These are phyloP conservation scores for Scortum barcoo DNA, from an alignment of 2,113 vertebrate genomes.

Conservation along the genomic window DNA sequence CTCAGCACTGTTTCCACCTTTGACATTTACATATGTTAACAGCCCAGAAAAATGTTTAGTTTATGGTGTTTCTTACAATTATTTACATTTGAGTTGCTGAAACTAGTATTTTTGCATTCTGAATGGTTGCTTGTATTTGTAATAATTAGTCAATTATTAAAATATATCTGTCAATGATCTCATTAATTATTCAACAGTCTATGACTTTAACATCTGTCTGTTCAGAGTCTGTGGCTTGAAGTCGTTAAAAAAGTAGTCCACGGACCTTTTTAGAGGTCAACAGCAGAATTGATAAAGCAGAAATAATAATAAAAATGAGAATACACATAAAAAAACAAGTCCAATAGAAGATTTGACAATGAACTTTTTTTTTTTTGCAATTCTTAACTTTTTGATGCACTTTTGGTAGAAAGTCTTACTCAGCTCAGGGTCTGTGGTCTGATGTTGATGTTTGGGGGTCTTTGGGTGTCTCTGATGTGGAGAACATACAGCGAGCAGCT, in stretches of 20 bases:
- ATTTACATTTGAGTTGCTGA: neutral
- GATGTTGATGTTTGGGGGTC: neutral
- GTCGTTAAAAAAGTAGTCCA: neutral
- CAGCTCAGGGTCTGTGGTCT: slow-evolving; percentile 24
- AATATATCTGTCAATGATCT: neutral
- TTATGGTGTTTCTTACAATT: neutral
- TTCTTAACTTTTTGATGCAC: neutral
- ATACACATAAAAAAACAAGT: neutral
- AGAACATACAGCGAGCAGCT: slow-evolving; percentile 5
- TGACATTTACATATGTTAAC: too few species aligned
- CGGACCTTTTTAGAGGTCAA: neutral
- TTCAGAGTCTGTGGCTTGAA: neutral
- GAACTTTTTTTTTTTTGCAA: neutral
- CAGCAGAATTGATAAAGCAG: neutral
- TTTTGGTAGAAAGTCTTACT: neutral
- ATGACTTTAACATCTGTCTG: neutral
- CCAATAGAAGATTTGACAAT: too few species aligned
- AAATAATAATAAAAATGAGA: neutral
- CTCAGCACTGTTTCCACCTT: neutral
- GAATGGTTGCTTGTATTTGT: too few species aligned
- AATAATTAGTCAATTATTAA: neutral
- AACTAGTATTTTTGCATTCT: neutral
- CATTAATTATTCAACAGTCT: neutral
- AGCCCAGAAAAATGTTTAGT: neutral
- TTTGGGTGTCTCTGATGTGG: neutral